Base-by-base conservation (phyloP, 2,888 invertebrate species). In the Isoperla grammatica region DNA sequence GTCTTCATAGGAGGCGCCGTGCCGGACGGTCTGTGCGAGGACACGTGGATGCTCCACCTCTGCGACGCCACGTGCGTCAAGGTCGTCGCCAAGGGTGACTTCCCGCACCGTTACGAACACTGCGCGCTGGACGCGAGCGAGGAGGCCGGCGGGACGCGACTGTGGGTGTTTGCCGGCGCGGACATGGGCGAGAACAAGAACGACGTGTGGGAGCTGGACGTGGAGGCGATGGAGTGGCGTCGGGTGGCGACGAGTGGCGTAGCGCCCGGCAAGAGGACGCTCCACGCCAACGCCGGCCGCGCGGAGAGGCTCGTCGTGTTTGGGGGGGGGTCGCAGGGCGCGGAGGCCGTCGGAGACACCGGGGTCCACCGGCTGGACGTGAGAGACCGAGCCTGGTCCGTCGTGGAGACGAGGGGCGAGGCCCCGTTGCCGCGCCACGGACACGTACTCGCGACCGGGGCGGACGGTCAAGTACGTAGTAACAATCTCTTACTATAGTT, bases 101-200 rank as follows among this genome's bases (percentile, higher is more conserved):
- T 60, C 13, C 57, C 53, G 23, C 53, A 54, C 29, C 62, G 62
- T 29, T 62, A 62, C 48, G 62, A 62, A 42, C 62, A 62, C 46
- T 46, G 57, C 46, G 57, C 60, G 35, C 60, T 61, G 35, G 8
- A 29, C 29, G 42, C 57, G 22, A 48, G 55, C 2, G 42, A n/a
- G 3, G 35, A 19, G 15, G 23, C 13, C 13, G 46, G 17, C 23
- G 43, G 9, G 4, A 17, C 58, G 23, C 19, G 15, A 17, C 13
- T 58, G 11, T 50, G 54, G 42, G 55, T 62, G 17, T 62, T 60
- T 55, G 62, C 53, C 8, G 62, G 62, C 5, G 62, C 60, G 11
- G 35, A 60, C 37, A 60, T 57, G 55, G 43, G 49, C 6, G 62
- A 54, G 11, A 62, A 62, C 23, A 57, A 57, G 42, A 57, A 57